These are phyloP conservation scores for Muscicapa striata DNA, from an alignment of 2,797 vertebrate genomes.

Conservation along the genomic window DNA sequence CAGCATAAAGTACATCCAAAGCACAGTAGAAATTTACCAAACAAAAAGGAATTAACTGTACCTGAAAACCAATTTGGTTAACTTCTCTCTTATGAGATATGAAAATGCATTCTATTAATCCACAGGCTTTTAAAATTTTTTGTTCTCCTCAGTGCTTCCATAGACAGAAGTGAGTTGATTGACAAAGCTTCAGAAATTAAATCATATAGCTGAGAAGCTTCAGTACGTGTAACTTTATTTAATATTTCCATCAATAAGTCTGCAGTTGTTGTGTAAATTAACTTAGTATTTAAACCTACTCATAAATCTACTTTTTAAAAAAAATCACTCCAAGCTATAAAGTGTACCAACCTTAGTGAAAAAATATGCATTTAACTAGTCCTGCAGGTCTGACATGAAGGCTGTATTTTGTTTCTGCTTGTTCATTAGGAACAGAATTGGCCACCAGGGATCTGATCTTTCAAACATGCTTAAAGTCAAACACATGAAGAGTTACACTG, in stretches of 20 bases:
- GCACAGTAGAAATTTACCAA: neutral
- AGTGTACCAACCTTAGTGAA: neutral
- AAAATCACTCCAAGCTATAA: neutral
- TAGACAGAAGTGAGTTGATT: neutral
- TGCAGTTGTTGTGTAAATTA: neutral
- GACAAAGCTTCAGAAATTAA: neutral
- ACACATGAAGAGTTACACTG: neutral
- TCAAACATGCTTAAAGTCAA: slow-evolving; percentile 43
- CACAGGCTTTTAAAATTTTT: neutral
- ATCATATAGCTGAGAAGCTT: neutral
- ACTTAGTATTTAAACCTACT: neutral
- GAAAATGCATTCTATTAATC: neutral
- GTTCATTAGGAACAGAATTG: slow-evolving; percentile 23
- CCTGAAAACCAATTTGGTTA: neutral
- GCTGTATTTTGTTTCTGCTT: slow-evolving; percentile 34
- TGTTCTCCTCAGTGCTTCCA: neutral
- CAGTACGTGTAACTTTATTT: neutral
- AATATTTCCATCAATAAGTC: neutral
- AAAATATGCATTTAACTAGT: neutral
- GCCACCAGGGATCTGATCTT: slow-evolving; percentile 33
- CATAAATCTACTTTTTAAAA: neutral
- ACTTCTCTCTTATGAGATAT: neutral
- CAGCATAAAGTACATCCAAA: neutral
- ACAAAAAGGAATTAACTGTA: neutral
- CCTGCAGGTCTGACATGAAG: neutral